These are phyloP conservation scores for Acestrorhynchus altus DNA, from an alignment of 2,797 vertebrate species.

Conservation along the genomic window DNA sequence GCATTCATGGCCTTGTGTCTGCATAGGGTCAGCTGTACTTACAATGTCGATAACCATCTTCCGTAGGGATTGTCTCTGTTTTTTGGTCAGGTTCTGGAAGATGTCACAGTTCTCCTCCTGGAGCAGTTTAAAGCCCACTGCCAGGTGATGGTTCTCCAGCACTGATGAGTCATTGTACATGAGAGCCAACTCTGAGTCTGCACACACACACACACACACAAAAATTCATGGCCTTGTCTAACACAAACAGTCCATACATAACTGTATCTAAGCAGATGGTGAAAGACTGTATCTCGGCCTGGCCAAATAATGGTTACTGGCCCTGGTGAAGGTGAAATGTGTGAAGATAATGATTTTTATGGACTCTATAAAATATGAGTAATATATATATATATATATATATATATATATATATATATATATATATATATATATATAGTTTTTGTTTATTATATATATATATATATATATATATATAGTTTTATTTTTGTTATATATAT, in stretches of 20 bases:
- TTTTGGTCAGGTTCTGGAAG: slow-evolving; percentile 82
- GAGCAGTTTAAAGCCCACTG: slow-evolving; percentile 84
- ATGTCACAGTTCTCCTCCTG: slow-evolving; percentile 84
- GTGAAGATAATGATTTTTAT: too few relatives aligned
- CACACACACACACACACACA: slow-evolving; percentile 8
- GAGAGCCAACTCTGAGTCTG: slow-evolving; percentile 84
- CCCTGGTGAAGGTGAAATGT: too few relatives aligned
- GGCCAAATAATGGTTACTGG: too few relatives aligned
- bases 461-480: too few relatives aligned
- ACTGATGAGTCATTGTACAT: slow-evolving; percentile 85
- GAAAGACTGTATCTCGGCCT: neutral
- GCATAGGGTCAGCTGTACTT: slow-evolving; percentile 34
- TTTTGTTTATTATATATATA: too few relatives aligned
- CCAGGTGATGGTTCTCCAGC: slow-evolving; percentile 85
- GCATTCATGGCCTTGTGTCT: neutral
- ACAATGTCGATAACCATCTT: slow-evolving; percentile 87
- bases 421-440: too few relatives aligned
- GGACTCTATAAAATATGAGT: too few relatives aligned
- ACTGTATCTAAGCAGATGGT: neutral
- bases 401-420: too few relatives aligned
- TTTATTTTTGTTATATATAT: too few relatives aligned
- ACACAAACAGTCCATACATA: neutral
- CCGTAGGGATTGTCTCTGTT: slow-evolving; percentile 77
- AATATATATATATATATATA: too few relatives aligned
- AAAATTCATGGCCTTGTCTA: slow-evolving; percentile 14